Percentiles rank a stretch among this genome's conserved stretches.
These are phyloP conservation scores for Leptopilina boulardi DNA, from an alignment of 1,140 invertebrate genomes.

Conservation along the genomic window DNA sequence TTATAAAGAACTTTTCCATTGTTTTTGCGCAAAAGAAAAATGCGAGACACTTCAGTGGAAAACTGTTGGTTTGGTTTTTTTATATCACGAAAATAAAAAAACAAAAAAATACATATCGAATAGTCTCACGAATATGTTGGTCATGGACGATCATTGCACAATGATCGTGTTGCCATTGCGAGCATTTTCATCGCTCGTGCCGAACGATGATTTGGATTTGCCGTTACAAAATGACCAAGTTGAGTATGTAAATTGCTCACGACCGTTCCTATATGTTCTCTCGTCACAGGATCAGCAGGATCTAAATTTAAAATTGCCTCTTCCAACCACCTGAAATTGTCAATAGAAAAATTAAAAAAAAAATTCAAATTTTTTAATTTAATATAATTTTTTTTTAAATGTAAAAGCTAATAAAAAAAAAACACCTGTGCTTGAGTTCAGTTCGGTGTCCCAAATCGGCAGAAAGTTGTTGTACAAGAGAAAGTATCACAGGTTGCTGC, in stretches of 20 bases:
- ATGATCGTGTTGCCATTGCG: constrained; percentile 85
- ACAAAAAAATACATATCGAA: not conserved
- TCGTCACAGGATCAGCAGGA: constrained; percentile 84
- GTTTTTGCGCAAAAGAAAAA: not conserved
- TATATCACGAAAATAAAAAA: constrained; percentile 13
- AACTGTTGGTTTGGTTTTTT: not conserved
- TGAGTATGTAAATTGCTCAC: constrained; percentile 85
- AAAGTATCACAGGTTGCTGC: constrained; percentile 91
- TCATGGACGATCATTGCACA: constrained; percentile 71
- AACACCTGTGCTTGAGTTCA: constrained; percentile 91
- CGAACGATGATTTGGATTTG: constrained; percentile 83
- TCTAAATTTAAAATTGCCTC: constrained; percentile 92
- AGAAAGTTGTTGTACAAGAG: constrained; percentile 94
- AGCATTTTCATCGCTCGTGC: constrained; percentile 85
- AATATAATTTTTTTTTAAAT: too few relatives aligned
- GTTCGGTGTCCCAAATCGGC: constrained; percentile 90
- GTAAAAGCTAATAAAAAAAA: constrained; percentile 33
- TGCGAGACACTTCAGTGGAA: constrained; percentile 1
- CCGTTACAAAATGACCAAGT: constrained; percentile 82
- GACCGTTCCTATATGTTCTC: constrained; percentile 89
- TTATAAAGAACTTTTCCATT: constrained; percentile 26
- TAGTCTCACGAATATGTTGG: constrained; percentile 17
- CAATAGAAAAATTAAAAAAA: constrained; percentile 28
- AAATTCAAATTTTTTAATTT: too few relatives aligned
- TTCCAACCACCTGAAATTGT: constrained; percentile 85